phyloP scores from a whole-genome alignment of 2,888 invertebrate genomes.

The Piscicola geometra region DNA sequence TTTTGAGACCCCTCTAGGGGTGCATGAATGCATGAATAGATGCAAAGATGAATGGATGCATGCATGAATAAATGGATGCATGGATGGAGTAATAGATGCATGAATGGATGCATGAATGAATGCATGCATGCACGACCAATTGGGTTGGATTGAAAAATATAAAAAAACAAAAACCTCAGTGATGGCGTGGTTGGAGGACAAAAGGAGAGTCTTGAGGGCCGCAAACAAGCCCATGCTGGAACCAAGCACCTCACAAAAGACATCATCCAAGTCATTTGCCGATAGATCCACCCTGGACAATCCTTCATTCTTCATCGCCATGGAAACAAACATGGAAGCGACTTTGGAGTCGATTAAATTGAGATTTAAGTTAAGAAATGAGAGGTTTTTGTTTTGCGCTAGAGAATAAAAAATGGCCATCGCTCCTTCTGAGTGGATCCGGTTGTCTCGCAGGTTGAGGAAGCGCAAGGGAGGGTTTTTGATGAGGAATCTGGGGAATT shows the following conservation, averaged over 20 bases:
- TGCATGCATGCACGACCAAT: too few species aligned
- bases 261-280: conserved; percentile 2
- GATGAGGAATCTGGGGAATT: conserved; percentile 54
- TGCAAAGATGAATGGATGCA: too few species aligned
- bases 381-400: conserved; percentile 53
- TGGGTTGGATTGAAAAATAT: too few species aligned
- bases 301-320: not conserved
- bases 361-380: conserved; percentile 50
- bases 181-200: conserved; percentile 11
- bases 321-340: not conserved
- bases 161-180: not conserved
- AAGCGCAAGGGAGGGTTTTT: conserved; percentile 52
- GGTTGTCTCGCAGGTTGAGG: conserved; percentile 49
- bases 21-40: not conserved
- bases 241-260: not conserved
- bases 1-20: not conserved
- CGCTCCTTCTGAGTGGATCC: conserved; percentile 53
- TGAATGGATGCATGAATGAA: too few species aligned
- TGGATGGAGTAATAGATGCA: too few species aligned
- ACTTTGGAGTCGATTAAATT: conserved; percentile 56
- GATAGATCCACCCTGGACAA: conserved; percentile 3
- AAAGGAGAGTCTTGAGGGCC: not conserved
- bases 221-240: not conserved
- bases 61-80: too few species aligned
- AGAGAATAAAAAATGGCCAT: conserved; percentile 56